phyloP scores from a whole-genome alignment of 2,888 invertebrate genomes.

The Brachyopa scutellaris region DNA sequence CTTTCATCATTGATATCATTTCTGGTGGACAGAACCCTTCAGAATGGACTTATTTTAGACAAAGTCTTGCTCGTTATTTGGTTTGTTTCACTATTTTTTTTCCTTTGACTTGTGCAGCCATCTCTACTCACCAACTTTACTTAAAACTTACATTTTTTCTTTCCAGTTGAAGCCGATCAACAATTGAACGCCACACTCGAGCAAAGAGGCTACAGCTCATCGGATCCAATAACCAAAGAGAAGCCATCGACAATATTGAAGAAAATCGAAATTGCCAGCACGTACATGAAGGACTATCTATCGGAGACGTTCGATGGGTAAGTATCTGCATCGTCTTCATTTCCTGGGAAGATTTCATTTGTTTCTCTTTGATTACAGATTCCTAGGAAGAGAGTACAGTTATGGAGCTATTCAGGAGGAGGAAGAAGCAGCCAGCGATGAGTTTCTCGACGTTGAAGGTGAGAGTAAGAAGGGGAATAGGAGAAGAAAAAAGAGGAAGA shows the following conservation, averaged over 20 bases:
- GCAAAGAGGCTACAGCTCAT: slow-evolving; percentile 79
- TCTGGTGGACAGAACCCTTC: too few relatives aligned
- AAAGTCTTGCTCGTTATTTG: too few relatives aligned
- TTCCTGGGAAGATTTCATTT: slow-evolving; percentile 79
- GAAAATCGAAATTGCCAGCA: slow-evolving; percentile 80
- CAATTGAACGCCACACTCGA: slow-evolving; percentile 79
- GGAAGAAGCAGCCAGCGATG: slow-evolving; percentile 78
- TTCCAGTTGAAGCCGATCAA: slow-evolving; percentile 80
- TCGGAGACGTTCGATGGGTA: slow-evolving; percentile 80
- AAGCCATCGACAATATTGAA: slow-evolving; percentile 81
- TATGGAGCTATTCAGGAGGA: slow-evolving; percentile 71
- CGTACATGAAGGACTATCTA: slow-evolving; percentile 79
- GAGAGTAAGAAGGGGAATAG: slow-evolving; percentile 73
- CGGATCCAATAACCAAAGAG: slow-evolving; percentile 78
- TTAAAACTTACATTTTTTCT: too few relatives aligned
- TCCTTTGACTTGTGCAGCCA: too few relatives aligned
- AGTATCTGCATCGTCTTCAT: slow-evolving; percentile 68
- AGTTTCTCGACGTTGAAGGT: slow-evolving; percentile 78
- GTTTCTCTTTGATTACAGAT: slow-evolving; percentile 77
- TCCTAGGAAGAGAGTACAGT: slow-evolving; percentile 80
- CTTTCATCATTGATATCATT: too few relatives aligned
- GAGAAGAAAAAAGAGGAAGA: slow-evolving; percentile 76
- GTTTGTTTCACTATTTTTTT: too few relatives aligned
- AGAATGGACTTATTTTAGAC: too few relatives aligned
- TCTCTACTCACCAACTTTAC: too few relatives aligned